These are phyloP conservation scores for Phylloscopus trochilus DNA, from an alignment of 2,113 vertebrate genomes.

Conservation along the genomic window DNA sequence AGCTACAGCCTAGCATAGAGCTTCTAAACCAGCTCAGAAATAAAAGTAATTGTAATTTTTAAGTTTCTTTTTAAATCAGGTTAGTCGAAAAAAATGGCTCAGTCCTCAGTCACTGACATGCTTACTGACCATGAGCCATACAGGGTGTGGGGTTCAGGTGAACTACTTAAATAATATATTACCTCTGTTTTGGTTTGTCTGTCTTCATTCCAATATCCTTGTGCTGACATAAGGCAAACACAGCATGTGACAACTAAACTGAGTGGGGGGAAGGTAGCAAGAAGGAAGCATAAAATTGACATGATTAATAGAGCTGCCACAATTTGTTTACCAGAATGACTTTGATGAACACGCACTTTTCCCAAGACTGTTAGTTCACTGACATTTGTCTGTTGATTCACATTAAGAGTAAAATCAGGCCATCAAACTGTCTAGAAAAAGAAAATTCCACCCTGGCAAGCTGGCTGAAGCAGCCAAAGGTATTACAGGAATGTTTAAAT, in stretches of 20 bases:
- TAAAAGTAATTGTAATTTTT: neutral
- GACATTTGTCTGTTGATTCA: conserved; percentile 9
- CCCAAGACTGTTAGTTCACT: neutral
- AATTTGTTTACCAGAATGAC: conserved; percentile 20
- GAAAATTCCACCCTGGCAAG: neutral
- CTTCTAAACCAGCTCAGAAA: neutral
- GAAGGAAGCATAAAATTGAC: neutral
- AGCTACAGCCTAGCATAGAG: neutral
- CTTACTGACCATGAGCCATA: neutral
- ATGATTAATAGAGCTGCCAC: conserved; percentile 27
- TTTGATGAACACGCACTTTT: conserved; percentile 41
- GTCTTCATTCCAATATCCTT: neutral
- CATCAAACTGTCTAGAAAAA: neutral
- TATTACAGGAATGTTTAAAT: neutral
- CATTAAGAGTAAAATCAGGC: conserved; percentile 36
- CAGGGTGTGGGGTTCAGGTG: neutral
- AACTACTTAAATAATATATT: neutral
- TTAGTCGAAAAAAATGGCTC: neutral
- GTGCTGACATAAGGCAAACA: conserved; percentile 3
- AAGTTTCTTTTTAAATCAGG: neutral
- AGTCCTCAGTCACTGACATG: neutral
- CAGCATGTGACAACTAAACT: neutral
- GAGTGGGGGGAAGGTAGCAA: neutral
- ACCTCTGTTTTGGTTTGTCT: neutral
- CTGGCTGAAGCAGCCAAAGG: neutral